Evolutionary conservation across 2,797 vertebrate genomes (phyloP).

Genomic region (Bucorvus abyssinicus): DNA sequence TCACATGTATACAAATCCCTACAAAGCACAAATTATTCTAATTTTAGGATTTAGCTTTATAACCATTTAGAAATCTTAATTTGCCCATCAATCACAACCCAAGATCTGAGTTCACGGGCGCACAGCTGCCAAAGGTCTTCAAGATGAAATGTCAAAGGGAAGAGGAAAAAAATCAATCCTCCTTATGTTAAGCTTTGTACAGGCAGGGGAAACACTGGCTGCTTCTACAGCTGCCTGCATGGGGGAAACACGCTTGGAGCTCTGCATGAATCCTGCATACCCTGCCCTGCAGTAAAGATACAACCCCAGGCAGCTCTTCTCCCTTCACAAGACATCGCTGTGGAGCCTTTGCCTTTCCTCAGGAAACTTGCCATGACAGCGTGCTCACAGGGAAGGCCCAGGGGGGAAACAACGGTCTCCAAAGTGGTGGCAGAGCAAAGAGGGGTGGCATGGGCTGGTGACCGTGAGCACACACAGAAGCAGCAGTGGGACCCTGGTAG

Average conservation of each 20-base stretch:
- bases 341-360: not conserved
- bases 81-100: not conserved
- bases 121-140: not conserved
- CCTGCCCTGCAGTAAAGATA: not conserved
- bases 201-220: not conserved
- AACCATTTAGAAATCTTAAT: not conserved
- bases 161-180: not conserved
- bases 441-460: not conserved
- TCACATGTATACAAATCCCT: not conserved
- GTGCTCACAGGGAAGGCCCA: not conserved
- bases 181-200: not conserved
- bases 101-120: not conserved
- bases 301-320: not conserved
- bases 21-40: not conserved
- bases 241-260: not conserved
- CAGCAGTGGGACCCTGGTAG: too few relatives aligned
- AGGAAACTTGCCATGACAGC: not conserved
- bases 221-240: not conserved
- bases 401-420: not conserved
- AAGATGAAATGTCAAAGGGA: not conserved
- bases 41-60: not conserved
- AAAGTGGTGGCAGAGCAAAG: not conserved
- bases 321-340: not conserved
- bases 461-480: rapidly evolving
- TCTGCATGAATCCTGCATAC: not conserved